Evolutionary conservation across 1,140 invertebrate species (phyloP).

Genomic region (Drosophila tristis): DNA sequence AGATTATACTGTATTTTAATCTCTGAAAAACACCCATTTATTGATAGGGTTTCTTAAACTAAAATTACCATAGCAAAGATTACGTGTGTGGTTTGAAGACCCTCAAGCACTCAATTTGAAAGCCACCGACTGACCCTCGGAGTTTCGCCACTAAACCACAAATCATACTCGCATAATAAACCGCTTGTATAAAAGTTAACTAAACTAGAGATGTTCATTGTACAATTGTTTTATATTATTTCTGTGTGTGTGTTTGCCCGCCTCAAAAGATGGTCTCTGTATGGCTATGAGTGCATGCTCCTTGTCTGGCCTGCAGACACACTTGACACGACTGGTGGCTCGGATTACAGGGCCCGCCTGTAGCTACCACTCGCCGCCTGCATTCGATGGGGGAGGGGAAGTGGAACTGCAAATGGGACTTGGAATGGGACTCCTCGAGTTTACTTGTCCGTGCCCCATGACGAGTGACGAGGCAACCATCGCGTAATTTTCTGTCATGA

Average conservation of each 20-base stretch:
- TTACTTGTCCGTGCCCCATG: slow-evolving; percentile 45
- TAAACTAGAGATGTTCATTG: slow-evolving; percentile 17
- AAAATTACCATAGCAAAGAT: neutral
- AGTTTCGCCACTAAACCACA: slow-evolving; percentile 25
- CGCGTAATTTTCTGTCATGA: slow-evolving; percentile 53
- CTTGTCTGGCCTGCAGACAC: slow-evolving; percentile 57
- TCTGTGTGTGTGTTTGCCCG: slow-evolving; percentile 38
- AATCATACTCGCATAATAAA: slow-evolving; percentile 17
- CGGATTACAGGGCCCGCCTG: slow-evolving; percentile 60
- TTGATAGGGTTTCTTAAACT: slow-evolving; percentile 24
- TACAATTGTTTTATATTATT: slow-evolving; percentile 56
- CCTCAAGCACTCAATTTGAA: slow-evolving; percentile 30
- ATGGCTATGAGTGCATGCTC: slow-evolving; percentile 43
- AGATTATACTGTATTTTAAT: neutral
- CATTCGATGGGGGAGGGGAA: neutral
- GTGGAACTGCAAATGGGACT: slow-evolving; percentile 29
- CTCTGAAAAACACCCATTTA: slow-evolving; percentile 10
- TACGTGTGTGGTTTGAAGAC: slow-evolving; percentile 34
- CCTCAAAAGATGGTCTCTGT: slow-evolving; percentile 45
- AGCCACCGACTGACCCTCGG: slow-evolving; percentile 44
- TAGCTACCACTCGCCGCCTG: slow-evolving; percentile 32
- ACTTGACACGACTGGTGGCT: slow-evolving; percentile 74
- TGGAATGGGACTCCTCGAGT: slow-evolving; percentile 17
- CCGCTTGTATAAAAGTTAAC: slow-evolving; percentile 17
- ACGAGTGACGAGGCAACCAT: slow-evolving; percentile 48